Base-by-base conservation (phyloP, 2,888 invertebrate species). In the Eugnorisma glareosa region DNA sequence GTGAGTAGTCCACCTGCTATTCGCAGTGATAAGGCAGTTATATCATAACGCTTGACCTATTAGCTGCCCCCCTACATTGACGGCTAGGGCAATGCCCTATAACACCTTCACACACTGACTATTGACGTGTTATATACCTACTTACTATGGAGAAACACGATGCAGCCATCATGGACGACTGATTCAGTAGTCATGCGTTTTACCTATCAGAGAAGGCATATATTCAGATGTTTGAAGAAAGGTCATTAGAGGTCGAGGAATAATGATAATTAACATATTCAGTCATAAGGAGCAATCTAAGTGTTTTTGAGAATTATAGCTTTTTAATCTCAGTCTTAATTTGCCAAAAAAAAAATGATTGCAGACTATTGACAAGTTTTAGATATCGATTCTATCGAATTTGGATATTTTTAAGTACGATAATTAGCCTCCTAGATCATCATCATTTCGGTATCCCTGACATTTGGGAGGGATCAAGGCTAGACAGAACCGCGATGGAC, bases 11-110 rank as follows among this genome's bases (percentile, higher is more conserved):
- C 15, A 67, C n/a, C 24, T 15, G 28, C 18, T 10, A 61, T 61
- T 61, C 43, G 28, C 66, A 67, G 21, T 51, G 24, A 59, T 64
- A 63, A 63, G 67, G 66, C 54, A 40, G 43, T 57, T 67, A 68
- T 82, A 68, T 68, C 21, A 77, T 51, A 45, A 13, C 77, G 13
- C n/a, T 63, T 82, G 64, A 82, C 77, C 77, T 82, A 71, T 68
- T 59, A 82, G 21, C 35, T 71, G 21, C 67, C 77, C 57, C 54
- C 35, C 21, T 66, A 13, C 43, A 57, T 45, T 64, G 54, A 67
- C 11, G 35, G 21, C 10, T 61, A 61, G 67, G 77, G 68, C 57
- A 77, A 57, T 77, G 59, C 51, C 54, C 67, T 64, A 63, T 68
- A 57, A 72, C 40, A 51, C 51, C 35, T 67, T 35, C 28, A 77